phyloP scores from a whole-genome alignment of 2,888 invertebrate genomes.

The Macaria notata region DNA sequence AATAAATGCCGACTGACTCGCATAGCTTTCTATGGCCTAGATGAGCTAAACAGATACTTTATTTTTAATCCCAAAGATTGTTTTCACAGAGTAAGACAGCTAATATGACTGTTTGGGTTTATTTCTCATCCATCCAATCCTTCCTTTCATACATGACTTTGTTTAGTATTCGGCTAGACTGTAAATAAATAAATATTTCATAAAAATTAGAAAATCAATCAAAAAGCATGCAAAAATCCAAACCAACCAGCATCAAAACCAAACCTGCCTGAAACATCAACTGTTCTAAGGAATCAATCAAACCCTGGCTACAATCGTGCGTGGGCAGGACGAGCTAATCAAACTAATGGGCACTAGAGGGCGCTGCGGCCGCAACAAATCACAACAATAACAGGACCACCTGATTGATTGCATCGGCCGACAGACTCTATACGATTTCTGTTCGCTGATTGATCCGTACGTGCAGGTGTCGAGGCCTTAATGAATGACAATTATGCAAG shows the following conservation, averaged over 20 bases:
- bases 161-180: too few species aligned
- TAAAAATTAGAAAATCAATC: too few species aligned
- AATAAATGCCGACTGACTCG: too few species aligned
- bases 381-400: conserved; percentile 72
- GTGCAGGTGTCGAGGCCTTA: conserved; percentile 37
- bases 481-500: conserved; percentile 26
- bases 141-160: too few species aligned
- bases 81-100: too few species aligned
- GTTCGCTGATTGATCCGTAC: conserved; percentile 60
- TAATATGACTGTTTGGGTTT: too few species aligned
- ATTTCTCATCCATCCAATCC: too few species aligned
- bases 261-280: conserved; percentile 20
- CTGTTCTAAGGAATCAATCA: conserved; percentile 75
- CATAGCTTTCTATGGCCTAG: too few species aligned
- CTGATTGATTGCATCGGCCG: conserved; percentile 66
- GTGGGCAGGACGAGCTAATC: conserved; percentile 75
- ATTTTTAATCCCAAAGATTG: too few species aligned
- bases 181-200: too few species aligned
- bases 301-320: conserved; percentile 70
- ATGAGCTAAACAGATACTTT: too few species aligned
- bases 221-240: too few species aligned
- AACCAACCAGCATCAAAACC: conserved; percentile 11
- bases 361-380: conserved; percentile 66
- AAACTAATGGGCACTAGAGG: conserved; percentile 68
- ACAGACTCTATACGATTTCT: conserved; percentile 61